These are phyloP conservation scores for Agapornis roseicollis DNA, from an alignment of 2,113 vertebrate genomes.

Conservation along the genomic window DNA sequence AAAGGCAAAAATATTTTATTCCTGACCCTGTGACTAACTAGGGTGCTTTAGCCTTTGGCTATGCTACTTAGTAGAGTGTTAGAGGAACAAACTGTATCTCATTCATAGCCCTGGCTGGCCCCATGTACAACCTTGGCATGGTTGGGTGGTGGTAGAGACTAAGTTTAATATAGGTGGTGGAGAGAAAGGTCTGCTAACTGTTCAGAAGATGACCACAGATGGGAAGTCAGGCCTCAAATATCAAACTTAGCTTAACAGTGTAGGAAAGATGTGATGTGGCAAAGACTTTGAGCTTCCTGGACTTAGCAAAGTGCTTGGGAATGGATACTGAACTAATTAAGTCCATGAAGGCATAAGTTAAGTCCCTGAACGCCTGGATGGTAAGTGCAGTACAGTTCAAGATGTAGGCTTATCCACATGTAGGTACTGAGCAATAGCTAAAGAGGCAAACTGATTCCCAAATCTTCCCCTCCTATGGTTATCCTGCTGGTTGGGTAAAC, in stretches of 20 bases:
- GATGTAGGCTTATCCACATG: background rate
- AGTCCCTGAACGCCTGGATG: background rate
- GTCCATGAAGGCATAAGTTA: background rate
- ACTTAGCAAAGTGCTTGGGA: background rate
- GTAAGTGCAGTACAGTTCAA: background rate
- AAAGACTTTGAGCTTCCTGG: background rate
- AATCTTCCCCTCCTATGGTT: background rate
- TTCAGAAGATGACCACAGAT: too few species aligned
- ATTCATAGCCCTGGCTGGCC: background rate
- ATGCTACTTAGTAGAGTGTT: background rate
- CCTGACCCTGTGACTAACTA: background rate
- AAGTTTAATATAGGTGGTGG: background rate
- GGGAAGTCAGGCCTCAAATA: background rate
- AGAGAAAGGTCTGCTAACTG: background rate
- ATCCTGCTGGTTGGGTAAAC: background rate
- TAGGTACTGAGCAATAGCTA: background rate
- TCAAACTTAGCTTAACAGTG: background rate
- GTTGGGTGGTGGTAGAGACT: background rate
- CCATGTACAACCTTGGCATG: accelerated
- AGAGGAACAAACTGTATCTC: background rate
- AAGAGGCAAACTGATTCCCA: background rate
- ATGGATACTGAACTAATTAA: background rate
- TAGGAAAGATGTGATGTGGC: background rate
- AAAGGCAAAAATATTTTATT: background rate
- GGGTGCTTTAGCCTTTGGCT: background rate